Evolutionary conservation across 2,888 invertebrate species (phyloP).

Genomic region (Bellardia pandia): DNA sequence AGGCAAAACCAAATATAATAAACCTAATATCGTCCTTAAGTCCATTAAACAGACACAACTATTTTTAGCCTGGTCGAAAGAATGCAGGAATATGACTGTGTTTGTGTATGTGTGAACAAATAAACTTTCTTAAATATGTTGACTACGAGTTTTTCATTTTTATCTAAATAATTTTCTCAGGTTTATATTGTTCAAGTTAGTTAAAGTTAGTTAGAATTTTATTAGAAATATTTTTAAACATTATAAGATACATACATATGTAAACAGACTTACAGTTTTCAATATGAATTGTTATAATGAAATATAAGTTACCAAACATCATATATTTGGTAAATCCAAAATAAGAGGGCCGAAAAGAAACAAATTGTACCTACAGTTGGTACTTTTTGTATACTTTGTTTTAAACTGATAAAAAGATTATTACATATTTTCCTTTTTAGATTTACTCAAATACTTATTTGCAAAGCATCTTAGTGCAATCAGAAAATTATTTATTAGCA

Average conservation of each 20-base stretch:
- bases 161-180: background rate
- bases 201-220: constrained; percentile 51
- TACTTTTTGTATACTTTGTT: too few relatives aligned
- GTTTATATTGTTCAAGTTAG: constrained; percentile 1
- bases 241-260: background rate
- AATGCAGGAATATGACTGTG: background rate
- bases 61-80: background rate
- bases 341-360: too few relatives aligned
- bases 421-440: too few relatives aligned
- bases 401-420: too few relatives aligned
- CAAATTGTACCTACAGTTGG: too few relatives aligned
- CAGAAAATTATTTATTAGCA: too few relatives aligned
- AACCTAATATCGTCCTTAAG: background rate
- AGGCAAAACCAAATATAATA: background rate
- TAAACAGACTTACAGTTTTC: background rate
- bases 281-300: too few relatives aligned
- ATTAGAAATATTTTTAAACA: constrained; percentile 43
- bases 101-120: background rate
- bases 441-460: too few relatives aligned
- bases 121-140: constrained; percentile 1
- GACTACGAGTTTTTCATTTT: constrained; percentile 2
- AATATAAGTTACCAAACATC: too few relatives aligned
- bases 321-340: too few relatives aligned
- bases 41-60: background rate
- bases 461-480: too few relatives aligned